Conservation (phyloP, 2,797 vertebrate species). For the Gadopsis marmoratus region DNA sequence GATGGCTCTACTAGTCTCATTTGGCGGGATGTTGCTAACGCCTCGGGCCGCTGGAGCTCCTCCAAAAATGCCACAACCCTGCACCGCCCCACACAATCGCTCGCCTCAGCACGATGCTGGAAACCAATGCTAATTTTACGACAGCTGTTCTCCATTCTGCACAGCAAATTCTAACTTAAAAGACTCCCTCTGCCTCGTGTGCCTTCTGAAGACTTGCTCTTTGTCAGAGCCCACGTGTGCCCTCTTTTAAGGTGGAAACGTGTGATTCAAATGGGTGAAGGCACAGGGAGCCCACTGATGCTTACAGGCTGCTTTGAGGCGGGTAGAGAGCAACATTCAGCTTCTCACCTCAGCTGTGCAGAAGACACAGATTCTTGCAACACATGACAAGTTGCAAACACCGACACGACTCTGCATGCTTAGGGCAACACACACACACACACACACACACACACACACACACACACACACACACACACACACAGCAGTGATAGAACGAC, state of each 20-base stretch:
- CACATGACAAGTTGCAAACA: constrained; percentile 24
- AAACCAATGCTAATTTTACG: constrained; percentile 54
- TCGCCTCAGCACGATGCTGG: constrained; percentile 39
- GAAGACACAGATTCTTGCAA: constrained; percentile 26
- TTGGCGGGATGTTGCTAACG: constrained; percentile 68
- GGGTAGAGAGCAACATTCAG: constrained; percentile 33
- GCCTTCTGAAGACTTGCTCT: constrained; percentile 16
- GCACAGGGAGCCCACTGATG: constrained; percentile 35
- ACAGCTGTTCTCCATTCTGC: constrained; percentile 10
- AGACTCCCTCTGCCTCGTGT: not conserved
- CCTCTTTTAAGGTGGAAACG: constrained; percentile 23
- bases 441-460: not conserved
- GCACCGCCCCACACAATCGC: constrained; percentile 46
- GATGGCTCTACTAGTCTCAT: constrained; percentile 72
- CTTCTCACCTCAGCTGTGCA: constrained; percentile 9
- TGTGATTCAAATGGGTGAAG: constrained; percentile 40
- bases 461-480: constrained; percentile 7
- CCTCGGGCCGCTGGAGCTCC: constrained; percentile 66
- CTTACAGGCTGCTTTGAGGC: constrained; percentile 42
- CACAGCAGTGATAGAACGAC: not conserved
- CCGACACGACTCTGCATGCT: constrained; percentile 30
- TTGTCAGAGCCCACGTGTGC: not conserved
- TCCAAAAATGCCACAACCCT: constrained; percentile 76
- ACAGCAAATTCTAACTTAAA: constrained; percentile 14
- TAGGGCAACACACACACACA: not conserved